These are phyloP conservation scores for Epizoanthus illoricatus DNA, from an alignment of 92 coral and sea anemone species.

Conservation along the genomic window DNA sequence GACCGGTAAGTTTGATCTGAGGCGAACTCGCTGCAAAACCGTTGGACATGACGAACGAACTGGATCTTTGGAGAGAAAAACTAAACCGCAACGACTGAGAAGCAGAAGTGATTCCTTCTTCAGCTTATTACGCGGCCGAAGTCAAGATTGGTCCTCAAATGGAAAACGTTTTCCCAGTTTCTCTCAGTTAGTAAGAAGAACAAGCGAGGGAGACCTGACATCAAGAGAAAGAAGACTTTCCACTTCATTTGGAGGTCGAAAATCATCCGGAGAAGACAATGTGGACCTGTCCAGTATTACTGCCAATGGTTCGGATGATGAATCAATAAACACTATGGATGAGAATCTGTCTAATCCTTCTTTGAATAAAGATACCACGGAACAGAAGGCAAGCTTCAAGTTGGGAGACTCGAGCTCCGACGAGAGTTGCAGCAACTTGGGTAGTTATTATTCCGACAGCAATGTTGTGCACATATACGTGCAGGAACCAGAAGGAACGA, in stretches of 20 bases:
- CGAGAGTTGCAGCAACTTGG: not conserved
- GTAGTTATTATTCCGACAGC: not conserved
- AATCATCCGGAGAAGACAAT: not conserved
- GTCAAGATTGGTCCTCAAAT: slow-evolving; percentile 14
- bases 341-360: slow-evolving; percentile 11
- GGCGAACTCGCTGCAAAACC: slow-evolving; percentile 1
- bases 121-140: slow-evolving; percentile 3
- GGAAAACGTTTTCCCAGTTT: slow-evolving; percentile 21
- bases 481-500: not conserved
- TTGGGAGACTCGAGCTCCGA: not conserved
- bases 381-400: slow-evolving; percentile 5
- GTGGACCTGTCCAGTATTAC: not conserved
- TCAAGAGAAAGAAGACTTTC: slow-evolving; percentile 6
- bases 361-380: not conserved
- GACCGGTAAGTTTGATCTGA: not conserved
- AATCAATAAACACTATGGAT: not conserved
- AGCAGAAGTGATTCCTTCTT: slow-evolving; percentile 26
- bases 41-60: not conserved
- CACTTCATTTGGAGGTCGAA: not conserved
- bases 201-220: slow-evolving; percentile 26
- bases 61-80: slow-evolving; percentile 3
- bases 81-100: slow-evolving; percentile 2
- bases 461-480: not conserved
- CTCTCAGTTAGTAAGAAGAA: not conserved
- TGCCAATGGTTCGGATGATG: not conserved